Conservation (phyloP, 2,797 vertebrate species). For the Hipposideros larvatus region DNA sequence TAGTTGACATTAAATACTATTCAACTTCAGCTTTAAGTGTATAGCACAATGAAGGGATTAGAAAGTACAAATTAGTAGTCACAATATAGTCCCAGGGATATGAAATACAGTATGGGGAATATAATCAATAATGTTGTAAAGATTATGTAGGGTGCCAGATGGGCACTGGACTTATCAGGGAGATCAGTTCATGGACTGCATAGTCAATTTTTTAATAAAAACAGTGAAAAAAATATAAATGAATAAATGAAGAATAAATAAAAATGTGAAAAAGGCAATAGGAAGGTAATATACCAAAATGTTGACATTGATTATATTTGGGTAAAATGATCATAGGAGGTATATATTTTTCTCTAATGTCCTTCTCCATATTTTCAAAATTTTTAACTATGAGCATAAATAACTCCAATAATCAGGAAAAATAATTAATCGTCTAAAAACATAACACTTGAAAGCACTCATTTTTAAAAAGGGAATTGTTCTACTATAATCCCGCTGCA, state of each 20-base stretch:
- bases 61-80: too few species aligned
- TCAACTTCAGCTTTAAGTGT: too few species aligned
- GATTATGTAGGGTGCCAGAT: too few species aligned
- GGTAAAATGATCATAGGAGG: background rate
- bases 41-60: too few species aligned
- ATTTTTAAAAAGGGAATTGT: background rate
- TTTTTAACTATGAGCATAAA: background rate
- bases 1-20: too few species aligned
- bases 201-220: background rate
- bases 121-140: too few species aligned
- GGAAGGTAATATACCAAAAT: background rate
- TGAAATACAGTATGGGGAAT: too few species aligned
- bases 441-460: background rate
- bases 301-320: background rate
- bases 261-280: background rate
- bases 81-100: too few species aligned
- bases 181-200: too few species aligned
- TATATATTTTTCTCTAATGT: background rate
- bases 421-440: background rate
- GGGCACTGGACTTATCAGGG: too few species aligned
- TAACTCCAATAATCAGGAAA: background rate
- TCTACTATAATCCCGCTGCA: background rate
- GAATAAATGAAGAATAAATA: background rate
- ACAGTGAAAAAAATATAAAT: background rate
- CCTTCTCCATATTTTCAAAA: background rate